Base-by-base conservation (phyloP, 2,888 invertebrate species). In the Aromia moschata region DNA sequence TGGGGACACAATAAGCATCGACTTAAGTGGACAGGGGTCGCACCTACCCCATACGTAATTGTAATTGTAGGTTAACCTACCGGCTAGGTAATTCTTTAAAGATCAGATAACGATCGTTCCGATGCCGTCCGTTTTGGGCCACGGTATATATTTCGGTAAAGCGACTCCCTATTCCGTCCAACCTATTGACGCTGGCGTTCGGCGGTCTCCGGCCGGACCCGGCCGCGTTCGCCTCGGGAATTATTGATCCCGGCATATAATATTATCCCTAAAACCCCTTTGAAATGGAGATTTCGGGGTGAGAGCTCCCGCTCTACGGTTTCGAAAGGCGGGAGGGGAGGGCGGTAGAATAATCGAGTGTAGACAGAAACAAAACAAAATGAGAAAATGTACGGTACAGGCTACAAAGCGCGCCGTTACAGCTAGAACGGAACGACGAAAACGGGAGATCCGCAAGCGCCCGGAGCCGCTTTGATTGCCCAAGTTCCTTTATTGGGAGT, bases 261-360 rank as follows among this genome's bases (percentile, higher is more conserved):
- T 74, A 77, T 76, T 76, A 78, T 77, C 75, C 73, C 71, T 71
- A 75, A 75, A 78, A 76, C 74, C 75, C 75, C 75, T 79, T 78
- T 76, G 75, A 78, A 79, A 77, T 76, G 77, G 73, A 77, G 77
- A 79, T 78, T 79, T 76, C 61, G 71, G 74, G 71, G 73, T 70
- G 71, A 65, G 64, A 62, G 55, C 60, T 60, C 60, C 62, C 65
- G 56, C 60, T 64, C 62, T 53, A 60, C 52, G 62, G 58, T 61
- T 62, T 56, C 46, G 36, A 57, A 59, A 53, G 67, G 62, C 62
- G 64, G 68, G 65, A 69, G 68, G 36, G 56, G 58, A 53, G 67
- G 62, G 62, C 62, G 68, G 65, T 69, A 68, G 68, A 72, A 74
- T 73, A 72, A 74, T 72, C 73, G 72, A 70, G 72, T 70, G 73